A percentile compares a stretch with the other conserved stretches of the same genome.
These are phyloP conservation scores for Zonotrichia leucophrys DNA, from an alignment of 2,113 vertebrate genomes.

Conservation along the genomic window DNA sequence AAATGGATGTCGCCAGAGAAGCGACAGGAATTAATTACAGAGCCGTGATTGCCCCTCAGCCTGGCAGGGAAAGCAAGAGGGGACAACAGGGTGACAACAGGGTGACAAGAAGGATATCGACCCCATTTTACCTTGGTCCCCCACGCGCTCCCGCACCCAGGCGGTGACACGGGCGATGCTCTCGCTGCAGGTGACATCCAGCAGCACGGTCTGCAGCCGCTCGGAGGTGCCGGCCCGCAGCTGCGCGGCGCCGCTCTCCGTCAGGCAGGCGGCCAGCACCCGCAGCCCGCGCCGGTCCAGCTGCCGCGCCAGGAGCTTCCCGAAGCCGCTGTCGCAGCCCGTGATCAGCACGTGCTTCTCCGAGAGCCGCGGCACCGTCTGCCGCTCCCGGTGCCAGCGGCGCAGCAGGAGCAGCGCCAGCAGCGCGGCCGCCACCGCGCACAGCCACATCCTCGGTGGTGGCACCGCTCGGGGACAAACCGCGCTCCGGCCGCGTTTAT, in stretches of 20 bases:
- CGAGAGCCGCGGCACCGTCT: conserved; percentile 37
- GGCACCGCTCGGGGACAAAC: neutral
- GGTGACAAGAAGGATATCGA: accelerated
- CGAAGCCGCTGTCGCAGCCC: conserved; percentile 90
- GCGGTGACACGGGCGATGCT: conserved; percentile 72
- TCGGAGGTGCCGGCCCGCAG: conserved; percentile 72
- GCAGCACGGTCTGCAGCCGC: conserved; percentile 77
- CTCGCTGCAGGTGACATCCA: conserved; percentile 37
- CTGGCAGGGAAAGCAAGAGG: conserved; percentile 18
- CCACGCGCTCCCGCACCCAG: conserved; percentile 75
- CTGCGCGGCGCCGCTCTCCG: conserved; percentile 71
- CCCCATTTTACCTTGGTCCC: conserved; percentile 70
- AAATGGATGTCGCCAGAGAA: neutral
- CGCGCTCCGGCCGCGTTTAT: accelerated
- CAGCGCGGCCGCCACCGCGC: neutral
- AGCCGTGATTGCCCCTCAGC: neutral
- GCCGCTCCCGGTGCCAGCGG: conserved; percentile 27
- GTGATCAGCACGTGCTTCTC: conserved; percentile 86
- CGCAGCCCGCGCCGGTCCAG: conserved; percentile 65
- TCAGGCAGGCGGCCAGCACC: conserved; percentile 84
- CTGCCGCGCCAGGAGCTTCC: conserved; percentile 78
- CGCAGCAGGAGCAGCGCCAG: neutral
- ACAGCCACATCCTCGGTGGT: neutral
- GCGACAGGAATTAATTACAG: neutral
- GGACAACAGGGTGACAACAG: neutral